Evolutionary conservation across 2,113 vertebrate species (phyloP).

Genomic region (Myotis davidii): DNA sequence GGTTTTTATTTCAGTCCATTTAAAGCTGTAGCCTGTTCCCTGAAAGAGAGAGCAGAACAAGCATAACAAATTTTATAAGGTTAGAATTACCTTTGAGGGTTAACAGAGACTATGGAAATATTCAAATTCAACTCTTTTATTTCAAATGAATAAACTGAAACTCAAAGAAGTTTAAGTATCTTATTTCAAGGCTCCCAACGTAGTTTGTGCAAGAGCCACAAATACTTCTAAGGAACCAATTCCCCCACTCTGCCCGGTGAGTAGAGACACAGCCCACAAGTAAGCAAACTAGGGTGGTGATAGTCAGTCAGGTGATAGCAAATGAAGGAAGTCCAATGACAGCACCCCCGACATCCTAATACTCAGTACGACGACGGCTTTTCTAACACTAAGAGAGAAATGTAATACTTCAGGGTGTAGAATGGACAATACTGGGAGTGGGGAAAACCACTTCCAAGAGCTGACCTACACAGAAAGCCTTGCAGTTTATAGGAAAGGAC

Average conservation of each 20-base stretch:
- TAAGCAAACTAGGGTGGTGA: background rate
- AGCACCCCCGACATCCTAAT: background rate
- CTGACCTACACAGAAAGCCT: background rate
- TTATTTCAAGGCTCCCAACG: background rate
- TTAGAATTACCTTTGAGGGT: background rate
- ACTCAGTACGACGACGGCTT: background rate
- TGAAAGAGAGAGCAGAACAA: constrained; percentile 34
- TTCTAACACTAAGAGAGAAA: background rate
- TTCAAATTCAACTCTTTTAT: constrained; percentile 3
- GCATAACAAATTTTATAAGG: background rate
- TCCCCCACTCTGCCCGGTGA: background rate
- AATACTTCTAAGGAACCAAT: background rate
- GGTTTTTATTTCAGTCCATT: background rate
- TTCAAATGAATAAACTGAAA: constrained; percentile 27
- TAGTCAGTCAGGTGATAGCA: background rate
- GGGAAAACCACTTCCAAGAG: background rate
- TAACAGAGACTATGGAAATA: background rate
- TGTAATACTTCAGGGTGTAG: background rate
- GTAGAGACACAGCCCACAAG: background rate
- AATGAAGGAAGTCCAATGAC: background rate
- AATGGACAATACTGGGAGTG: background rate
- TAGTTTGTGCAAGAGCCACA: background rate
- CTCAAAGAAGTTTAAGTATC: background rate
- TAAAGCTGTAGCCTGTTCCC: constrained; percentile 27
- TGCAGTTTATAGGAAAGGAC: background rate